Evolutionary conservation across 2,888 invertebrate genomes (phyloP).

Genomic region (Coenonympha arcania): DNA sequence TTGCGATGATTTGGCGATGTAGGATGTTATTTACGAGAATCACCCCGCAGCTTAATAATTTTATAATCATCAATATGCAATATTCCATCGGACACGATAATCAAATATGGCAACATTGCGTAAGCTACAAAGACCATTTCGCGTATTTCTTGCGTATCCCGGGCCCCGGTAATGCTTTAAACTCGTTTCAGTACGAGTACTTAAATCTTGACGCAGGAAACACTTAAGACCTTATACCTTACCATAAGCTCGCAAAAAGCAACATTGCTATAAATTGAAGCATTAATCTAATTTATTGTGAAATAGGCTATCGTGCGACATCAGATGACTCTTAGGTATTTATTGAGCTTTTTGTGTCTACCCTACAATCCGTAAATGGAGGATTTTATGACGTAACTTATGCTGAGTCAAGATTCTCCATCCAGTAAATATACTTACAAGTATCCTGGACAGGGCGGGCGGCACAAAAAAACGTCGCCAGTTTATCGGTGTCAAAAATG

Average conservation of each 20-base stretch:
- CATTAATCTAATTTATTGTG: conserved; percentile 7
- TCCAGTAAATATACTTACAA: too few relatives aligned
- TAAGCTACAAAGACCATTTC: neutral
- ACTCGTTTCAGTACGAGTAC: neutral
- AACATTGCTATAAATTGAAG: conserved; percentile 3
- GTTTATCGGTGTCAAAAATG: too few relatives aligned
- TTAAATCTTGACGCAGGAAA: conserved; percentile 3
- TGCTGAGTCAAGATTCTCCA: too few relatives aligned
- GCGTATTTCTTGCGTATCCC: neutral
- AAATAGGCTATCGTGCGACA: neutral
- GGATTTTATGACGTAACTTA: neutral
- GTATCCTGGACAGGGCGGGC: too few relatives aligned
- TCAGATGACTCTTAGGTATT: neutral
- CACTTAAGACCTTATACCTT: conserved; percentile 9
- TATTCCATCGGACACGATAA: neutral
- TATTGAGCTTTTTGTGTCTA: neutral
- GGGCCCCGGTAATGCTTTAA: neutral
- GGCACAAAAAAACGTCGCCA: too few relatives aligned
- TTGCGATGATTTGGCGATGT: too few relatives aligned
- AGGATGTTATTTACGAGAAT: too few relatives aligned
- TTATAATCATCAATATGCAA: too few relatives aligned
- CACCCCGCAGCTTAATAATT: too few relatives aligned
- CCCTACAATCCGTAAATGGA: neutral
- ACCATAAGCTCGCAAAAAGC: conserved; percentile 2
- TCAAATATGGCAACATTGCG: neutral